These are phyloP conservation scores for Pachymerium ferrugineum DNA, from an alignment of 2,888 invertebrate genomes.

Conservation along the genomic window DNA sequence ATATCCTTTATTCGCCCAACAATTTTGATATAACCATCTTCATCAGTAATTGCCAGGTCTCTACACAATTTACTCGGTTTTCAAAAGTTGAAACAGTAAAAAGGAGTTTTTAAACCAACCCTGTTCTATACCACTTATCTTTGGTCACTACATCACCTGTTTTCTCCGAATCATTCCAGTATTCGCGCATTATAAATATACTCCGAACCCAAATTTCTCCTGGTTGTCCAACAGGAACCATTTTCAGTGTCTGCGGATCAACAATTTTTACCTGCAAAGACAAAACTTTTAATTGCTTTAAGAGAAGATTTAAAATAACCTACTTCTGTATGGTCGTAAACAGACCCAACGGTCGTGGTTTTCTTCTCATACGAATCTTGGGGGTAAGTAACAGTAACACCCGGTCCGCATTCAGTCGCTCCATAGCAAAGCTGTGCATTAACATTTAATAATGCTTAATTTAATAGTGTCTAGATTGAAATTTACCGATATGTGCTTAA, in stretches of 20 bases:
- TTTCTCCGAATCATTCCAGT: slow-evolving; percentile 72
- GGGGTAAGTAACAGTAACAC: slow-evolving; percentile 52
- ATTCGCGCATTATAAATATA: slow-evolving; percentile 70
- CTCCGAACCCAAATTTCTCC: slow-evolving; percentile 74
- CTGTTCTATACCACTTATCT: slow-evolving; percentile 71
- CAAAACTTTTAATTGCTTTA: background rate
- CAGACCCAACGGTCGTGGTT: slow-evolving; percentile 54
- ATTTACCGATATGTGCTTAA: background rate
- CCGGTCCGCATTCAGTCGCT: slow-evolving; percentile 58
- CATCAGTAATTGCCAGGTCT: slow-evolving; percentile 34
- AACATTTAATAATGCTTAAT: slow-evolving; percentile 22
- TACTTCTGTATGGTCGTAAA: slow-evolving; percentile 51
- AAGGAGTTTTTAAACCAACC: background rate
- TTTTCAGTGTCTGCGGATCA: background rate
- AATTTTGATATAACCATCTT: slow-evolving; percentile 50
- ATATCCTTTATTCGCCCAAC: slow-evolving; percentile 54
- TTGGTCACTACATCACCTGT: slow-evolving; percentile 61
- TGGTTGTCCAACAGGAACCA: slow-evolving; percentile 64
- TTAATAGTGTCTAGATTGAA: no score
- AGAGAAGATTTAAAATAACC: background rate
- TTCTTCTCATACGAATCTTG: slow-evolving; percentile 51
- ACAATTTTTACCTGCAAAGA: background rate
- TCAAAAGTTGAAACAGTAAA: no score
- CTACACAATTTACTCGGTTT: no score
- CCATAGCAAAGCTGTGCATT: slow-evolving; percentile 58